Base-by-base conservation (phyloP, 2,888 invertebrate species). In the Drosophila lutescens region DNA sequence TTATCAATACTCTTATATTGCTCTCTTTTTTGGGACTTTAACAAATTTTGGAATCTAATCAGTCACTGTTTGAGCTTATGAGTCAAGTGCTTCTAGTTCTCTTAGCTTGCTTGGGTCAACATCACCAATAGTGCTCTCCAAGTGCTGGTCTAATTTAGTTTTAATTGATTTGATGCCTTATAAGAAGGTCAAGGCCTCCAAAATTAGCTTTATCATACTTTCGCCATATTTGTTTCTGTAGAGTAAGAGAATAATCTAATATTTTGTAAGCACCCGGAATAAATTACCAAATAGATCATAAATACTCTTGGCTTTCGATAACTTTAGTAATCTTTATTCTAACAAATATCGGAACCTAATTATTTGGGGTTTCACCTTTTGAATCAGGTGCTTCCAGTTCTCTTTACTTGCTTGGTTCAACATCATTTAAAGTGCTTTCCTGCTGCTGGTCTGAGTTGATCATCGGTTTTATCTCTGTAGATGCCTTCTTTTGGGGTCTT, bases 131-230 rank as follows among this genome's bases (percentile, higher is more conserved):
- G 9, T 15, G 12, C 1, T 15, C 9, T 15, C 1, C 15, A 5
- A 1, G 3, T 3, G 13, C 15, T 2, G 13, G 2, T 41, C 12
- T 4, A 1, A 13, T 6, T 36, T 0, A 2, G 20, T 9, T 5
- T 23, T 23, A 23, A 13, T 6, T 4, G n/a, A 6, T 2, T n/a
- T 23, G 6, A 13, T n/a, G 15, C 7, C 53, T 12, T 2, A 51
- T 8, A 2, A 68, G 2, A n/a, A 2, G 5, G 5, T 58, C 54
- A 1, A 69, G 15, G 0, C 51, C 71, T 17, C 23, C 12, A 7
- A n/a, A 26, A 46, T 8, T n/a, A 46, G 8, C 46, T 4, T 9
- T 26, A 26, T 26, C 26, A 4, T 4, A n/a, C 7, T 17, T n/a
- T 9, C n/a, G n/a, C n/a, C 26, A 46, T 9, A 26, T 12, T 26